Percentiles rank a stretch among this genome's conserved stretches.
Conservation (phyloP, 92 coral and sea anemone species). For the Umimayanthus chanpuru region DNA sequence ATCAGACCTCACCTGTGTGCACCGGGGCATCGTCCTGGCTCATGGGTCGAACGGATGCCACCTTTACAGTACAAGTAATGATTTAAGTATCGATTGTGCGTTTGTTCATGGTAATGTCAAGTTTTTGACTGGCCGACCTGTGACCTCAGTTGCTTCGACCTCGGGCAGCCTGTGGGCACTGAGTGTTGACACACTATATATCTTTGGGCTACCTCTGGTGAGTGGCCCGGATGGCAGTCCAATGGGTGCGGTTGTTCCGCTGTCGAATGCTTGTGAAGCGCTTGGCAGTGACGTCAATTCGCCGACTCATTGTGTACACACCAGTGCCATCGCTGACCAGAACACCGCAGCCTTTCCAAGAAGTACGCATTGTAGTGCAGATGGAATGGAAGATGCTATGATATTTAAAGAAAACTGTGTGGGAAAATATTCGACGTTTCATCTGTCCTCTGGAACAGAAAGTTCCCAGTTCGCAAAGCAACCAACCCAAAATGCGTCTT, state of each 20-base stretch:
- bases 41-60: slow-evolving; percentile 19
- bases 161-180: slow-evolving; percentile 17
- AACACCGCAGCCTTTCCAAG: not conserved
- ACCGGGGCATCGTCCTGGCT: slow-evolving; percentile 6
- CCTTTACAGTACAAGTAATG: not conserved
- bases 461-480: not conserved
- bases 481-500: not conserved
- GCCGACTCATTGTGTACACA: not conserved
- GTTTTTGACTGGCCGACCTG: slow-evolving; percentile 6
- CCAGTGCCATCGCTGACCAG: not conserved
- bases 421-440: not conserved
- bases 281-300: not conserved
- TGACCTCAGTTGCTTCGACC: slow-evolving; percentile 28
- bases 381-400: not conserved
- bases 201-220: slow-evolving; percentile 21
- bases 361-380: not conserved
- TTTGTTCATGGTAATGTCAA: not conserved
- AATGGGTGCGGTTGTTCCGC: not conserved
- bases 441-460: not conserved
- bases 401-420: not conserved
- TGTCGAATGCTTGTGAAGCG: not conserved
- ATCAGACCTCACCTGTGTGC: not conserved
- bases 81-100: slow-evolving; percentile 10
- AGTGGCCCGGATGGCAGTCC: slow-evolving; percentile 24
- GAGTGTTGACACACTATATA: not conserved